These are phyloP conservation scores for Phaonia tiefii DNA, from an alignment of 2,888 invertebrate genomes.

Conservation along the genomic window DNA sequence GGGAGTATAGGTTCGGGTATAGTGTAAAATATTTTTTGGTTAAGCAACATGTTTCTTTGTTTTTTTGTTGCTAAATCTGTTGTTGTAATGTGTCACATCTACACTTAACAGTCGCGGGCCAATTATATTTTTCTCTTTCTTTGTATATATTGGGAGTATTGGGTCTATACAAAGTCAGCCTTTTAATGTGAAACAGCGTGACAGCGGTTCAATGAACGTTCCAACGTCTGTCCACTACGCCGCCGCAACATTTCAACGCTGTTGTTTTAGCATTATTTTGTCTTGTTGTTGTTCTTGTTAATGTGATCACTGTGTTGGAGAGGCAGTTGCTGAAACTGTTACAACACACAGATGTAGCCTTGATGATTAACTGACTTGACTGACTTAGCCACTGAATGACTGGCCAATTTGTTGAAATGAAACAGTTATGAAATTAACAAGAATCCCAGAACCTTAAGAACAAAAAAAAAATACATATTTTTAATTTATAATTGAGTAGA, in stretches of 20 bases:
- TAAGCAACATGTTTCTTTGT: too few relatives aligned
- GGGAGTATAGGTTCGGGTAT: too few relatives aligned
- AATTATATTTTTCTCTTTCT: too few relatives aligned
- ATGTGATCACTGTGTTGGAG: background rate
- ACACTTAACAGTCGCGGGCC: too few relatives aligned
- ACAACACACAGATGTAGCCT: background rate
- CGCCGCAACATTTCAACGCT: background rate
- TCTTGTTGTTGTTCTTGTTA: background rate
- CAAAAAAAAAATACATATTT: conserved; percentile 7
- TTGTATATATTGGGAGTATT: too few relatives aligned
- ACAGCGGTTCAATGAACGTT: conserved; percentile 64
- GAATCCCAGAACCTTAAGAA: too few relatives aligned
- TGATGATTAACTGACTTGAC: conserved; percentile 4
- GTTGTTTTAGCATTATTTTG: background rate
- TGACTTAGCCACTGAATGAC: conserved; percentile 35
- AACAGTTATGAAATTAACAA: conserved; percentile 55
- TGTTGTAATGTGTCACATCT: conserved; percentile 34
- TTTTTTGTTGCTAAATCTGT: background rate
- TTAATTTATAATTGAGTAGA: too few relatives aligned
- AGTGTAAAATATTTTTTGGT: too few relatives aligned
- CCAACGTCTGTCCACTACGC: background rate
- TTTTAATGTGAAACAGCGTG: conserved; percentile 55
- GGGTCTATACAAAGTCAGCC: conserved; percentile 37
- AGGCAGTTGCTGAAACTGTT: background rate
- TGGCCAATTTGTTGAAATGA: conserved; percentile 46